phyloP scores from a whole-genome alignment of 1,140 invertebrate genomes.

The Drosophila trapezifrons region DNA sequence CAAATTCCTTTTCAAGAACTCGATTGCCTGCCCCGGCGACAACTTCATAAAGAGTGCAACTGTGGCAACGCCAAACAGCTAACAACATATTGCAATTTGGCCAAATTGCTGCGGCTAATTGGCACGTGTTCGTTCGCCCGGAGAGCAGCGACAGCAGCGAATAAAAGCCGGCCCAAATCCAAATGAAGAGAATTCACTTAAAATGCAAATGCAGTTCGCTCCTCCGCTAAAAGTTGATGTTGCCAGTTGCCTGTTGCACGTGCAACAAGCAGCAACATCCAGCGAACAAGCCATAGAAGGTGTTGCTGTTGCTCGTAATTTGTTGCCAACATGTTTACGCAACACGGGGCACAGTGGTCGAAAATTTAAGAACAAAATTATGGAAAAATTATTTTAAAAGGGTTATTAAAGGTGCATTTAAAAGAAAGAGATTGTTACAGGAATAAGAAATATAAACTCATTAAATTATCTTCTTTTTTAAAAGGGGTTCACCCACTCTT shows the following conservation, averaged over 20 bases:
- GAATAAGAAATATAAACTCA: no score
- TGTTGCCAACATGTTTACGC: constrained; percentile 75
- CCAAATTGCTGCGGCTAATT: constrained; percentile 79
- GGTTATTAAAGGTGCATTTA: no score
- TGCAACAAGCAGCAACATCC: constrained; percentile 30
- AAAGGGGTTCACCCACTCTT: no score
- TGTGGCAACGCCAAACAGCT: constrained; percentile 66
- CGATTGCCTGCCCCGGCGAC: constrained; percentile 40
- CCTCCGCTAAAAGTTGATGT: constrained; percentile 22
- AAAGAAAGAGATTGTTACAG: no score
- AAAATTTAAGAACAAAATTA: not conserved
- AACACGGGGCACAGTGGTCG: constrained; percentile 19
- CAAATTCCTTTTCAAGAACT: constrained; percentile 54
- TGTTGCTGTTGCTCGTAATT: constrained; percentile 66
- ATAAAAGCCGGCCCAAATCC: constrained; percentile 56
- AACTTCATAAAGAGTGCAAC: constrained; percentile 73
- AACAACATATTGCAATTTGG: constrained; percentile 81
- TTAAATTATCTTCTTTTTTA: no score
- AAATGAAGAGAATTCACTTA: constrained; percentile 81
- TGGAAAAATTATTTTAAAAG: no score
- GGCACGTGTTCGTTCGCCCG: constrained; percentile 60
- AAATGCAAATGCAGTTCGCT: constrained; percentile 69
- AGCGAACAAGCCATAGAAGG: constrained; percentile 37
- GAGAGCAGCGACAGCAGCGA: constrained; percentile 27
- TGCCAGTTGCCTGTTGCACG: constrained; percentile 38